Base-by-base conservation (phyloP, 2,888 invertebrate genomes). In the Hedya salicella region DNA sequence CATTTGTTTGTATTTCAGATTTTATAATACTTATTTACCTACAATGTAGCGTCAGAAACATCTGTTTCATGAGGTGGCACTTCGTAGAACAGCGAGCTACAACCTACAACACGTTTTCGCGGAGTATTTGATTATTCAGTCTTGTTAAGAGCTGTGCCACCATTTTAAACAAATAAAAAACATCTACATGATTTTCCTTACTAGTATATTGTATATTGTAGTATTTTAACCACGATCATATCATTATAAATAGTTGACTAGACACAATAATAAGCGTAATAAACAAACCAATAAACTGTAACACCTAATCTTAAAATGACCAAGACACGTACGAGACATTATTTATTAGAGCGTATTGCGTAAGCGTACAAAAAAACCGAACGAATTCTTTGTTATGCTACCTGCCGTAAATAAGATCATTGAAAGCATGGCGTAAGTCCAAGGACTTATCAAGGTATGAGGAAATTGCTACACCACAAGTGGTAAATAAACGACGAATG, bases 281-380 rank as follows among this genome's bases (percentile, higher is more conserved):
- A 19, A 42, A 50, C 21, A 40, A 50, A 32, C 32, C 63, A 32
- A 57, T 30, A 40, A 17, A 11, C 14, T 44, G 16, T 56, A 54
- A 54, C 42, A 65, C n/a, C 46, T 52, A 65, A 52, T 65, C 50
- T 36, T 52, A 39, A 46, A 39, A 44, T 16, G 56, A 69, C 63
- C 62, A 69, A 64, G 70, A 53, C 73, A 73, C 71, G 71, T 68
- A 60, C 64, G 65, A 71, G 69, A 71, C 71, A 67, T 64, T 67
- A 66, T 57, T 71, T 67, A 68, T 71, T 72, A 72, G 69, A 68
- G 39, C 53, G 67, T 42, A 56, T 75, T 71, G 71, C 73, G 75
- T 71, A 72, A 75, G 70, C 67, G 63, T 48, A 52, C 39, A 44
- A 63, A 68, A 66, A 61, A 68, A 59, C 32, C 40, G 59, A 69